phyloP scores from a whole-genome alignment of 2,113 vertebrate genomes.

The Gallinago jamesoni region DNA sequence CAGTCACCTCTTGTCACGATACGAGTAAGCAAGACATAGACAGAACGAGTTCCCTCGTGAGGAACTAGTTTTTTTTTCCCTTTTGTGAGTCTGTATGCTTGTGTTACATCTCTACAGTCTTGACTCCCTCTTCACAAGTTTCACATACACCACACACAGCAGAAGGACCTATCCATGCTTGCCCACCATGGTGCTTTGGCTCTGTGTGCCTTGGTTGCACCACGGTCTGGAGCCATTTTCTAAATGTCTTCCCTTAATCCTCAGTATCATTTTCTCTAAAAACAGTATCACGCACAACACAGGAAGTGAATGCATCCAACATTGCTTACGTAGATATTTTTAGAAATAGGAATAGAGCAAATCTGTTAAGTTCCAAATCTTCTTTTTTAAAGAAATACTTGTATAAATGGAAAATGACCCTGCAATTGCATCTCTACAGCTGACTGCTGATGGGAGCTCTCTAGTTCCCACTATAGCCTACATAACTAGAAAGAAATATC shows the following conservation, averaged over 20 bases:
- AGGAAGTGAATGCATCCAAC: not conserved
- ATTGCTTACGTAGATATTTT: not conserved
- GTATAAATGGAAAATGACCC: not conserved
- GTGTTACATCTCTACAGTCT: not conserved
- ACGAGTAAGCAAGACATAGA: rapidly evolving
- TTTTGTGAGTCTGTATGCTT: rapidly evolving
- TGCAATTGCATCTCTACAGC: not conserved
- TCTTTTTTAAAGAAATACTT: not conserved
- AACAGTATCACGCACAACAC: not conserved
- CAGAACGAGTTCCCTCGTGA: not conserved
- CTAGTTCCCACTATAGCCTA: not conserved
- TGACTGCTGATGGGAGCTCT: not conserved
- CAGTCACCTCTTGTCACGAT: not conserved
- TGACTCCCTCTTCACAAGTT: not conserved
- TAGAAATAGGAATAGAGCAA: not conserved
- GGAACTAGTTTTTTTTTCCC: not conserved
- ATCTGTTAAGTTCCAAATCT: not conserved
- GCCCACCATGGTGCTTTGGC: rapidly evolving
- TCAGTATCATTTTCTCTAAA: not conserved
- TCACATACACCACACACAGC: rapidly evolving
- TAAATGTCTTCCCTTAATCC: not conserved
- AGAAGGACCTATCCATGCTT: not conserved
- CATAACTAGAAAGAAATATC: not conserved
- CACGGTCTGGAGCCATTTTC: not conserved
- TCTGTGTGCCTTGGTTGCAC: not conserved